Conservation (phyloP, 2,888 invertebrate species). For the Cenopis cana region DNA sequence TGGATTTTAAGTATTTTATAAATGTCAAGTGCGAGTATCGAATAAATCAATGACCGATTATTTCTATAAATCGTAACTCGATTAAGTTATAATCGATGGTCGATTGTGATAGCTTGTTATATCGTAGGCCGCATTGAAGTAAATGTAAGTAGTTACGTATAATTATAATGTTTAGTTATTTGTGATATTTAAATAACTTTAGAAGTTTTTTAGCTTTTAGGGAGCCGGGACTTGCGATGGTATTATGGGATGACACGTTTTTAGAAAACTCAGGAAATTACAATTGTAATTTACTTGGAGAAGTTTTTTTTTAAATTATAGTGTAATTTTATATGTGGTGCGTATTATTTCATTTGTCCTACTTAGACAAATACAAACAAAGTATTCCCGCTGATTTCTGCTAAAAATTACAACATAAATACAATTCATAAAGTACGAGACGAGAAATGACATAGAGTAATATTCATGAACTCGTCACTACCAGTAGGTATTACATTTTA, state of each 20-base stretch:
- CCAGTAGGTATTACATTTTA: no score
- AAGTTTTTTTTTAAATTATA: background rate
- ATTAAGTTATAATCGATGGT: constrained; percentile 82
- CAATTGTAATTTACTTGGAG: background rate
- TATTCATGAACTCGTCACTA: no score
- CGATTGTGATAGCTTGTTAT: constrained; percentile 66
- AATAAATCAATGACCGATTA: constrained; percentile 82
- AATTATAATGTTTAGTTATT: constrained; percentile 44
- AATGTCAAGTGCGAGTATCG: constrained; percentile 53
- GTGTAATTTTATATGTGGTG: background rate
- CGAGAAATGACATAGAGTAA: no score
- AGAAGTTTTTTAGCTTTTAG: constrained; percentile 13
- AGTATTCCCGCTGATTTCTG: no score
- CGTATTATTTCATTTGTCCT: background rate
- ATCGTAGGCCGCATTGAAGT: constrained; percentile 47
- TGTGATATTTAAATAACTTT: constrained; percentile 32
- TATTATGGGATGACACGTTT: constrained; percentile 25
- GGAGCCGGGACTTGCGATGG: constrained; percentile 31
- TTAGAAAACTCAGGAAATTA: constrained; percentile 2
- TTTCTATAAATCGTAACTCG: constrained; percentile 84
- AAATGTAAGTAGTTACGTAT: constrained; percentile 40
- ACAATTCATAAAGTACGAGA: no score
- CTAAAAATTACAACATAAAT: no score
- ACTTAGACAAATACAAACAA: background rate
- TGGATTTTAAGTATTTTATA: constrained; percentile 41